phyloP scores from a whole-genome alignment of 2,888 invertebrate genomes.

The Alviniconcha strummeri region DNA sequence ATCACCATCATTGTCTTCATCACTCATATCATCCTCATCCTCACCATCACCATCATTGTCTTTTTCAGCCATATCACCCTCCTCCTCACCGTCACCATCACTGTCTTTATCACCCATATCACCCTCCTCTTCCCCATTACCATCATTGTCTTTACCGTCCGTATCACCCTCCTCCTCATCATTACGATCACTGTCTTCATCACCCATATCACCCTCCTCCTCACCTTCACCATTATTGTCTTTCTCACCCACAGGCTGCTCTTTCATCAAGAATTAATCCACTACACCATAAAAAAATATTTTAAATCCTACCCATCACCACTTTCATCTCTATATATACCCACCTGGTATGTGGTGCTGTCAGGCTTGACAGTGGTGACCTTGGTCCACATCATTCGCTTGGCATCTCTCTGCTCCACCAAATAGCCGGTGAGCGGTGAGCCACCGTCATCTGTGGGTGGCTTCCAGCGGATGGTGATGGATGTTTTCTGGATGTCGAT shows the following conservation, averaged over 20 bases:
- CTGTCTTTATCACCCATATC: not conserved
- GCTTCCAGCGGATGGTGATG: conserved; percentile 74
- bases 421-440: conserved; percentile 76
- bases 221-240: too few species aligned
- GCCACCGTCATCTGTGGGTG: conserved; percentile 90
- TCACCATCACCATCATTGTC: too few species aligned
- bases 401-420: conserved; percentile 62
- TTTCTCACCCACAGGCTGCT: conserved; percentile 81
- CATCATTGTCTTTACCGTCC: too few species aligned
- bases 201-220: too few species aligned
- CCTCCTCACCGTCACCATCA: not conserved
- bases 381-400: conserved; percentile 79
- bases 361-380: conserved; percentile 89
- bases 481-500: conserved; percentile 51
- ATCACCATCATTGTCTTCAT: not conserved
- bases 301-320: not conserved
- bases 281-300: not conserved
- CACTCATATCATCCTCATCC: not conserved
- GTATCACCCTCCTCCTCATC: too few species aligned
- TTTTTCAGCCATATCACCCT: too few species aligned
- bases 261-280: too few species aligned
- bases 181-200: too few species aligned
- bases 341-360: conserved; percentile 46
- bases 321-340: not conserved
- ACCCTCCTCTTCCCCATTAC: too few species aligned